These are phyloP conservation scores for Cosmia pyralina DNA, from an alignment of 2,888 invertebrate species.

Conservation along the genomic window DNA sequence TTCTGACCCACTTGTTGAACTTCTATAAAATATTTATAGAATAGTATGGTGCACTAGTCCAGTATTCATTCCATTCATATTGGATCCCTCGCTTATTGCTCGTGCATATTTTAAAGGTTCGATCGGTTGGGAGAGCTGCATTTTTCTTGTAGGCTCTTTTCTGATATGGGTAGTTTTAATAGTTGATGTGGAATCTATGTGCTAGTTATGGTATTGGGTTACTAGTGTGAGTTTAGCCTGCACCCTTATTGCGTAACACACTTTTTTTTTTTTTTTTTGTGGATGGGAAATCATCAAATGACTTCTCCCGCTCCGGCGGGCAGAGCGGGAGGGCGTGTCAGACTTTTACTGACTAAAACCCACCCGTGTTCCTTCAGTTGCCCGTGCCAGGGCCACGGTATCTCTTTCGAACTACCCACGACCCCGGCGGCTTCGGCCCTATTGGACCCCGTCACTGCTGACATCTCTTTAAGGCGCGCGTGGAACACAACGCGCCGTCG, in stretches of 20 bases:
- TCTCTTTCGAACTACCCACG: no score
- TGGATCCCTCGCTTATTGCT: conserved; percentile 68
- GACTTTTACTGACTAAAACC: no score
- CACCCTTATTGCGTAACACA: background rate
- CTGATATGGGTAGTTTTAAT: conserved; percentile 3
- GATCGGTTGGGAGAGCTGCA: conserved; percentile 51
- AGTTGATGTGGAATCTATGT: background rate
- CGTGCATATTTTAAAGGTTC: conserved; percentile 66
- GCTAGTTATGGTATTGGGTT: background rate
- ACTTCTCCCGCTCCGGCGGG: no score
- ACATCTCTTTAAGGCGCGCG: no score
- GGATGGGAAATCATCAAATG: no score
- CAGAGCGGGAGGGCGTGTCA: no score
- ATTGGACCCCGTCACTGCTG: no score
- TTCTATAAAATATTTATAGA: conserved; percentile 54
- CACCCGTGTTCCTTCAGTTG: no score
- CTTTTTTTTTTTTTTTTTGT: no score
- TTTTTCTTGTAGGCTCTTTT: conserved; percentile 40
- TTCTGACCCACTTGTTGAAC: conserved; percentile 59
- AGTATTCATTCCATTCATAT: conserved; percentile 63
- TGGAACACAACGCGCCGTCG: no score
- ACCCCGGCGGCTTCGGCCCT: no score
- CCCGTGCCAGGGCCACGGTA: no score
- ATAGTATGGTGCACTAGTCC: conserved; percentile 31
- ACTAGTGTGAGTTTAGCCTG: background rate